Evolutionary conservation across 1,140 invertebrate species (phyloP), one percentile per base, ranked within the genome.

Genomic region (Hirudo medicinalis): DNA sequence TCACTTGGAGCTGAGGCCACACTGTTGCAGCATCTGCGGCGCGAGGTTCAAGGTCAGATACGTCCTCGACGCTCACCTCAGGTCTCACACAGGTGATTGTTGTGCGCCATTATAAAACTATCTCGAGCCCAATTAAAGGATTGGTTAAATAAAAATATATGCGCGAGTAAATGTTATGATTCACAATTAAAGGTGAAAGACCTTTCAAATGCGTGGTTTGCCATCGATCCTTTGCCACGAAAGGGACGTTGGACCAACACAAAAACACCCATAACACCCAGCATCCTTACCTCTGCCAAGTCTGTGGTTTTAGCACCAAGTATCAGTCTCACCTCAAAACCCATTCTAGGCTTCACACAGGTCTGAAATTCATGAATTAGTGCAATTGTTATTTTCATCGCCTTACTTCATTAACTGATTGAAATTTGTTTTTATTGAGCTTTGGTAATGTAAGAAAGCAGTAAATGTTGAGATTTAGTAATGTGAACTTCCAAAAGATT

Each of bases 251-350:
- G 22, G 85, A 87, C 73, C 85, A 86, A 74, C 87, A 88, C 77
- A 77, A 84, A 73, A 80, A 80, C 25, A 84, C 81, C 0, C 87
- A 88, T 78, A 82, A 83, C 63, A 81, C 82, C 73, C 82, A 85
- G 17, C 77, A 85, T 49, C 85, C 86, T 73, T 85, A 85, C 76
- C 76, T 84, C 2, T 88, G 87, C 79, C 87, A 87, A 72, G 81
- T 82, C 15, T 88, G 87, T 81, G 85, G 86, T 22, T 88, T 88
- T 77, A 82, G 85, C 72, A 88, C 87, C 27, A 88, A 88, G 77
- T 88, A 86, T 78, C 83, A 87, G 70, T 87, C 86, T 74, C 87
- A 88, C 79, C 82, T 88, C 72, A 85, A 86, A 55, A 83, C 85
- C 25, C 87, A 88, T 78, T 86, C 86, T 75, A 79, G 87, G 63